These are phyloP conservation scores for Limnephilus marmoratus DNA, from an alignment of 2,888 invertebrate species.

Conservation along the genomic window DNA sequence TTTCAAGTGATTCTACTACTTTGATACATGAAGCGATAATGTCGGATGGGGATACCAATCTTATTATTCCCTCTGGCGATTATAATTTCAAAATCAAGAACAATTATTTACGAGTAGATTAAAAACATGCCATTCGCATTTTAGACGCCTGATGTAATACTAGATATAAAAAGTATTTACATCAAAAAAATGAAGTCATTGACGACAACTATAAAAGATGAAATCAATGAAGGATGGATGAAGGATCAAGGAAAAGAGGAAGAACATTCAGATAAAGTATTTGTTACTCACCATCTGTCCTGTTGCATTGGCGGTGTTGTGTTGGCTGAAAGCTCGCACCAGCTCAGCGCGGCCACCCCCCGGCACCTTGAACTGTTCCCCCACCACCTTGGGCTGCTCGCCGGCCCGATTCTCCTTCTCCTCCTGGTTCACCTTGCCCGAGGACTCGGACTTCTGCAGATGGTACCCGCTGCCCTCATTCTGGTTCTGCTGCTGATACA, in stretches of 20 bases:
- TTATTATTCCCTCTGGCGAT: too few species aligned
- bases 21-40: background rate
- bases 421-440: constrained; percentile 76
- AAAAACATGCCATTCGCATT: background rate
- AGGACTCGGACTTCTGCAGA: constrained; percentile 77
- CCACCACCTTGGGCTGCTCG: constrained; percentile 67
- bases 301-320: constrained; percentile 60
- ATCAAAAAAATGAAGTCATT: background rate
- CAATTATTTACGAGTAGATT: too few species aligned
- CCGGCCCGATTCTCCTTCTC: constrained; percentile 67
- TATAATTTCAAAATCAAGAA: too few species aligned
- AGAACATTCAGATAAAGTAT: background rate
- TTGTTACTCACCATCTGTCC: constrained; percentile 61
- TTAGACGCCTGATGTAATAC: background rate
- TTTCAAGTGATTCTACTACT: background rate
- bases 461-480: constrained; percentile 72
- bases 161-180: too few species aligned
- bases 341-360: constrained; percentile 62
- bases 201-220: background rate
- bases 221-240: background rate
- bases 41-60: background rate
- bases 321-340: constrained; percentile 62
- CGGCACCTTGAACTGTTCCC: constrained; percentile 59
- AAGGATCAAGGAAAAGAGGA: background rate
- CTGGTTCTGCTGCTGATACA: constrained; percentile 69